phyloP scores from a whole-genome alignment of 2,113 vertebrate species.

The Amphiprion percula region DNA sequence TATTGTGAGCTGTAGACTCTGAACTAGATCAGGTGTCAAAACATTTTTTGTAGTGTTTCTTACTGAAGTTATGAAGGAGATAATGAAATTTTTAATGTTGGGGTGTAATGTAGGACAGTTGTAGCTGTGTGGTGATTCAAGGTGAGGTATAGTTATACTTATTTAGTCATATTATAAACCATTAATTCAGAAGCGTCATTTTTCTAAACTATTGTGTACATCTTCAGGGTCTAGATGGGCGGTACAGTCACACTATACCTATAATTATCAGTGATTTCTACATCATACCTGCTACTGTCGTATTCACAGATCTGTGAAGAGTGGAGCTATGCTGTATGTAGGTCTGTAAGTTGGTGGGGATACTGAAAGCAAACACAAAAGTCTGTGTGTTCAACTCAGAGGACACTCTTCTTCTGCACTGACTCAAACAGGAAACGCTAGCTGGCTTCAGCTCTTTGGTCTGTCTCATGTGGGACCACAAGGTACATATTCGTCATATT shows the following conservation, averaged over 20 bases:
- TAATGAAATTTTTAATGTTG: conserved; percentile 2
- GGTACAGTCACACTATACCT: neutral
- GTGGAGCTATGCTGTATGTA: neutral
- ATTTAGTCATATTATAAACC: neutral
- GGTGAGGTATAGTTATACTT: too few relatives aligned
- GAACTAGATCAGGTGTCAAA: conserved; percentile 35
- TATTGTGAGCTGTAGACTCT: conserved; percentile 11
- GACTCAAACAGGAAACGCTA: conserved; percentile 49
- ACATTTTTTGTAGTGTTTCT: conserved; percentile 8
- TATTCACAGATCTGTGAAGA: neutral
- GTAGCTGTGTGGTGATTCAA: neutral
- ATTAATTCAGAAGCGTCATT: conserved; percentile 1
- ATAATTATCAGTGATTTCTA: neutral
- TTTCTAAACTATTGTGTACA: neutral
- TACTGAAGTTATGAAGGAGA: neutral
- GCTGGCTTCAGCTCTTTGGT: conserved; percentile 43
- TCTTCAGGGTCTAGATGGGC: neutral
- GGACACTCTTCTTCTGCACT: conserved; percentile 48
- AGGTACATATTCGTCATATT: conserved; percentile 22
- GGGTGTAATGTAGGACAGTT: neutral
- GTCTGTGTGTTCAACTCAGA: conserved; percentile 23
- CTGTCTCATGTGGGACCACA: conserved; percentile 27
- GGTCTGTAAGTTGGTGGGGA: conserved; percentile 8
- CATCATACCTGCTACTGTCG: neutral
- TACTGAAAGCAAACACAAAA: conserved; percentile 10